A percentile compares a stretch with the other conserved stretches of the same genome.
Conservation (phyloP, 2,888 invertebrate species). For the Nezara viridula region DNA sequence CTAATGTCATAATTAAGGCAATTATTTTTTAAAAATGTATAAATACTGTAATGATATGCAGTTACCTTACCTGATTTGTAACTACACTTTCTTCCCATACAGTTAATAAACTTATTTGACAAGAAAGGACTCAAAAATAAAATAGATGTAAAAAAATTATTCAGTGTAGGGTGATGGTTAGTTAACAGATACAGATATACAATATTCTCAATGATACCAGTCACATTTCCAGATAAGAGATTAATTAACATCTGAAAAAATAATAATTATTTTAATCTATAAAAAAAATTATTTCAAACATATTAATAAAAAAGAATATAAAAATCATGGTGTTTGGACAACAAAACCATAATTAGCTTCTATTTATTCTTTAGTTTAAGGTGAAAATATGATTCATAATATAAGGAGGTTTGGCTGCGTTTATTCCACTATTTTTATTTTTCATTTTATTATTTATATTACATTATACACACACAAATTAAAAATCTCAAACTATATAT, state of each 20-base stretch:
- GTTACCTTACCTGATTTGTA: not conserved
- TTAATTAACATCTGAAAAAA: slow-evolving; percentile 30
- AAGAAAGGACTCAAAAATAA: slow-evolving; percentile 12
- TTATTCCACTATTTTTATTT: no score
- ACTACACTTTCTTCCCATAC: not conserved
- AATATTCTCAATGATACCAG: not conserved
- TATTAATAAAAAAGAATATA: not conserved
- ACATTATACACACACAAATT: no score
- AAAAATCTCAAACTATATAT: no score
- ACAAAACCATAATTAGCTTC: no score
- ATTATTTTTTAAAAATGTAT: not conserved
- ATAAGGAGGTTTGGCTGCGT: no score
- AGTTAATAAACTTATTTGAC: not conserved
- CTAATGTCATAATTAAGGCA: not conserved
- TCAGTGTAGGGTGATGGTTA: not conserved
- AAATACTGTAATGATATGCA: not conserved
- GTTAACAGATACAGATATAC: slow-evolving; percentile 5
- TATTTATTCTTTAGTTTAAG: no score
- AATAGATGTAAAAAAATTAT: slow-evolving; percentile 11
- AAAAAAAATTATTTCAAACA: not conserved
- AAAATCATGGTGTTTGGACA: not conserved
- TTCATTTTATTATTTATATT: no score
- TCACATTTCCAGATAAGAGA: not conserved
- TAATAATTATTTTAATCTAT: not conserved
- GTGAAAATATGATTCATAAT: no score